Percentiles rank a stretch among this genome's conserved stretches.
phyloP scores from a whole-genome alignment of 2,888 invertebrate genomes.

The Nemurella pictetii region DNA sequence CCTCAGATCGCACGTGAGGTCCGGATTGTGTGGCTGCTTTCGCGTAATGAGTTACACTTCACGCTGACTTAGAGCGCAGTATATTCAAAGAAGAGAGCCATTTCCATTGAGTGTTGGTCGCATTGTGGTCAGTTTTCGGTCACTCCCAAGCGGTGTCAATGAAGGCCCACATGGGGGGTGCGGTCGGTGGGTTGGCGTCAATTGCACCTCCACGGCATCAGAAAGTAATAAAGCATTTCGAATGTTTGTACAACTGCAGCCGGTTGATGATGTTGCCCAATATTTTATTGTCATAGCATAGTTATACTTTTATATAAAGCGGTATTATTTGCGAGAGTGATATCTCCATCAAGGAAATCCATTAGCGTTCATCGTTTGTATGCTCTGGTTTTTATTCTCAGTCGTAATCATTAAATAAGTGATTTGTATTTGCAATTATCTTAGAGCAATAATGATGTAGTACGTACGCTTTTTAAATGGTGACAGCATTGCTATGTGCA shows the following conservation, averaged over 20 bases:
- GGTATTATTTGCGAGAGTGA: background rate
- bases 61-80: background rate
- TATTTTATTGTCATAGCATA: background rate
- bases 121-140: conserved; percentile 8
- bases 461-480: background rate
- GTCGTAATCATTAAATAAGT: background rate
- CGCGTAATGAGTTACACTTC: conserved; percentile 6
- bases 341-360: background rate
- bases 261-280: background rate
- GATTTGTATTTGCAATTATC: background rate
- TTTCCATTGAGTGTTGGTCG: background rate
- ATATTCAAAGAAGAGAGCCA: background rate
- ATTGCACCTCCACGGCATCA: background rate
- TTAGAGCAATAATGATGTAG: background rate
- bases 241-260: background rate
- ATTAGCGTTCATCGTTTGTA: background rate
- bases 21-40: background rate
- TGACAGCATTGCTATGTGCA: background rate
- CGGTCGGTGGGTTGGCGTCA: background rate
- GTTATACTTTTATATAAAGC: background rate
- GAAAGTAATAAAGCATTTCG: background rate
- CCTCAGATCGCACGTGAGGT: conserved; percentile 6
- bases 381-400: background rate
- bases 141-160: background rate
- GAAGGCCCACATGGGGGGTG: background rate